Evolutionary conservation across 2,888 invertebrate genomes (phyloP), one percentile per base, ranked within the genome.

Genomic region (Chaetoderma sp.): DNA sequence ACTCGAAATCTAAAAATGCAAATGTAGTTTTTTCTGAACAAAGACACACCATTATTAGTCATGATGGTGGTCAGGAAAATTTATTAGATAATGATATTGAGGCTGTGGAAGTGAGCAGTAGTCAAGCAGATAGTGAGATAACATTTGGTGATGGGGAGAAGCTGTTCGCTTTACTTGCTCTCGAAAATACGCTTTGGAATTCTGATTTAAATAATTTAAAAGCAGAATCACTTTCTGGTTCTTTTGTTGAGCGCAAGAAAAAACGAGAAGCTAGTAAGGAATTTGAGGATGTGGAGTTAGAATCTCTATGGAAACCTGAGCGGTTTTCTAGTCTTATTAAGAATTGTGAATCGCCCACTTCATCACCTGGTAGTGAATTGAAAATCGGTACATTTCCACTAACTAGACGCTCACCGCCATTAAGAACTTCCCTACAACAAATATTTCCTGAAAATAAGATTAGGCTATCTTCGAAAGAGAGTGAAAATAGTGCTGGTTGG

Each of bases 171-270:
- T 60, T 81, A 25, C 71, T 78, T 39, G 73, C 80, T 3, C 65
- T 81, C 18, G 78, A 81, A 47, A 82, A 82, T 58, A 82, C 81
- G 0, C 56, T 79, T 18, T 80, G 78, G 79, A 82, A 82, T 65
- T 74, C 79, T 4, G 73, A 76, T 44, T 63, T 70, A 18, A 67
- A 71, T 16, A 77, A 80, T 65, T 60, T 75, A 18, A 73, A 70
- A 57, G 61, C 57, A 63, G 65, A 63, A 49, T 28, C 50, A 21
- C 65, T 60, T 4, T n/a, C n/a, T n/a, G n/a, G n/a, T n/a, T n/a
- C n/a, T n/a, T n/a, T n/a, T n/a, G 21, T 54, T 25, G 50, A 54
- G 18, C 55, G 50, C 6, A 52, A 52, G n/a, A 27, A 55, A 36
- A 69, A 68, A 23, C 49, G 47, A n/a, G 45, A 61, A 18, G 65